Evolutionary conservation across 2,113 vertebrate genomes (phyloP).

Genomic region (Poicephalus gulielmi): DNA sequence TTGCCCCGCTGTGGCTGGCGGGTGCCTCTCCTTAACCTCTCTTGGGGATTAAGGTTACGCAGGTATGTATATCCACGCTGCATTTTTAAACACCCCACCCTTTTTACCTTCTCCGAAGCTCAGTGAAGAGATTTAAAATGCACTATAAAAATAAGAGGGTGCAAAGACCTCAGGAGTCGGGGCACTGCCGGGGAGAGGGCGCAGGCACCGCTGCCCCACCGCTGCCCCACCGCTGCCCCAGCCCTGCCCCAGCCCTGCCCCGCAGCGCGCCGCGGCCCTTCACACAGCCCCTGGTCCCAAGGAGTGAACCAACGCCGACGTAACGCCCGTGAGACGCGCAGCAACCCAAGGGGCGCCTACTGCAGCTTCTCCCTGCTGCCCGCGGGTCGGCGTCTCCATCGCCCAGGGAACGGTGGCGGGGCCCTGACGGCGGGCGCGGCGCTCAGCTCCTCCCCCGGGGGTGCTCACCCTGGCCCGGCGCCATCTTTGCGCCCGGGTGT

Average conservation of each 20-base stretch:
- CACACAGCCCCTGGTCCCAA: background rate
- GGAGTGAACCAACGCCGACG: background rate
- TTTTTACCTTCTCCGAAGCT: background rate
- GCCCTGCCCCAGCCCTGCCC: no score
- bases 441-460: background rate
- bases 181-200: background rate
- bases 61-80: background rate
- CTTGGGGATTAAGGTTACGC: background rate
- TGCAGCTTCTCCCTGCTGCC: background rate
- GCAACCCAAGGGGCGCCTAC: background rate
- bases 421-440: no score
- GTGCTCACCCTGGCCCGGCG: rapidly evolving
- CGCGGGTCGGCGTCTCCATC: background rate
- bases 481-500: rapidly evolving
- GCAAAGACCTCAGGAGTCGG: no score
- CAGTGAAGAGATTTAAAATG: background rate
- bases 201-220: no score
- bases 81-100: background rate
- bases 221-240: background rate
- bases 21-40: background rate
- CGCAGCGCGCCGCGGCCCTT: background rate
- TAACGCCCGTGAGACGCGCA: background rate
- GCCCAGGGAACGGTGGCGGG: background rate
- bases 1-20: no score
- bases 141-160: no score